Base-by-base conservation (phyloP, 2,797 vertebrate genomes). In the Enteromius radiatus region DNA sequence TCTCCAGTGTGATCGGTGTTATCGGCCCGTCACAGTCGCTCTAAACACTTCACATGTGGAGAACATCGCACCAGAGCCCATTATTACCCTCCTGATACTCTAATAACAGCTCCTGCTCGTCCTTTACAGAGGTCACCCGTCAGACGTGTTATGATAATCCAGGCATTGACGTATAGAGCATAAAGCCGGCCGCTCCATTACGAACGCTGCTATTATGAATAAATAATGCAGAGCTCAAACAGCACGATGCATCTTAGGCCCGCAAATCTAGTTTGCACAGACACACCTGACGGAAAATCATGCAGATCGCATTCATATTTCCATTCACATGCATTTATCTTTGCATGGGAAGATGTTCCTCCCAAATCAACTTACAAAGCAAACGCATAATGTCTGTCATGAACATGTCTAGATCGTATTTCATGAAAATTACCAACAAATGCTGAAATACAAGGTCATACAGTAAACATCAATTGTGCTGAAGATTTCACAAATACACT, bases 271-370 rank as follows among this genome's bases (percentile, higher is more conserved):
- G 45, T 79, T 54, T 80, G 70, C 61, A 26, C 28, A 59, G 26
- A 79, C 33, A 67, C 61, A 64, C 47, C 56, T 23, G 69, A 4
- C 3, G 17, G 54, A 64, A 64, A 56, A 43, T 17, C 5, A 74
- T 0, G 28, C 12, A 63, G 56, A 15, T 49, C 68, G 6, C 26
- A 63, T 41, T 5, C 47, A 80, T 45, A 81, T 74, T 79, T 61
- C 76, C 75, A 83, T 90, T 84, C 86, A 82, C 85, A 79, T 56
- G 82, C 11, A 80, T 73, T 83, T 79, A 76, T 43, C 56, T 15
- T 28, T 15, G 12, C 59, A 15, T 23, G 5, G 14, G 56, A 69
- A 83, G 41, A 43, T 31, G 19, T 71, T 28, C 7, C 26, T 11
- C 8, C 6, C 43, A 71, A 49, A 43, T 41, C n/a, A 6, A 23